Conservation (phyloP, 2,113 vertebrate genomes). For the Oncorhynchus tshawytscha region DNA sequence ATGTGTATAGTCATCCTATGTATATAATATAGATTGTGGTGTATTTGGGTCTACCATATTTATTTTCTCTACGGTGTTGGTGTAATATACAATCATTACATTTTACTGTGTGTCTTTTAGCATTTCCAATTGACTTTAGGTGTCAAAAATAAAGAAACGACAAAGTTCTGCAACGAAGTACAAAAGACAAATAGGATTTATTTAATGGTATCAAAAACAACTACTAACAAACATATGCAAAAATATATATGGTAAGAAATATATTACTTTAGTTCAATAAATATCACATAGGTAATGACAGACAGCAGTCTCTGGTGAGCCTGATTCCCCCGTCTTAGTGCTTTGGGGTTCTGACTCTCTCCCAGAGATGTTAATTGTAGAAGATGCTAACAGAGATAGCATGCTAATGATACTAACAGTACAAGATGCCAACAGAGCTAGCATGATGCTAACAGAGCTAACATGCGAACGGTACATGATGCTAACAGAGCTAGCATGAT, state of each 20-base stretch:
- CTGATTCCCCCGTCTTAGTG: conserved; percentile 50
- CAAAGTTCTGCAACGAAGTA: conserved; percentile 21
- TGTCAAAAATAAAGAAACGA: neutral
- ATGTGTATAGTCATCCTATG: too few relatives aligned
- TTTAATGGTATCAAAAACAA: conserved; percentile 72
- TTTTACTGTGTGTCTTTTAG: neutral
- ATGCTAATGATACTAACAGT: too few relatives aligned
- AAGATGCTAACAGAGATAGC: too few relatives aligned
- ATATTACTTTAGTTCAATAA: conserved; percentile 84
- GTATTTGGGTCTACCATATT: too few relatives aligned
- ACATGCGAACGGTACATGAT: too few relatives aligned
- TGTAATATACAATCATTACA: too few relatives aligned
- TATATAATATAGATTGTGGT: too few relatives aligned
- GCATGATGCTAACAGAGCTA: too few relatives aligned
- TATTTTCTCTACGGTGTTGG: too few relatives aligned
- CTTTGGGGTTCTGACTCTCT: conserved; percentile 44
- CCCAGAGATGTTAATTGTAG: conserved; percentile 32
- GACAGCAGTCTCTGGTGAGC: conserved; percentile 55
- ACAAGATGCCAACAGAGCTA: too few relatives aligned
- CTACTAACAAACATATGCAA: conserved; percentile 68
- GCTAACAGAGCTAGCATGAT: too few relatives aligned
- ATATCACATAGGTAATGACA: conserved; percentile 62
- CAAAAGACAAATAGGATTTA: conserved; percentile 67
- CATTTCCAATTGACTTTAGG: neutral
- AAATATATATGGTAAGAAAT: conserved; percentile 76